Conservation (phyloP, 2,888 invertebrate species). For the Lucinisca nassula region DNA sequence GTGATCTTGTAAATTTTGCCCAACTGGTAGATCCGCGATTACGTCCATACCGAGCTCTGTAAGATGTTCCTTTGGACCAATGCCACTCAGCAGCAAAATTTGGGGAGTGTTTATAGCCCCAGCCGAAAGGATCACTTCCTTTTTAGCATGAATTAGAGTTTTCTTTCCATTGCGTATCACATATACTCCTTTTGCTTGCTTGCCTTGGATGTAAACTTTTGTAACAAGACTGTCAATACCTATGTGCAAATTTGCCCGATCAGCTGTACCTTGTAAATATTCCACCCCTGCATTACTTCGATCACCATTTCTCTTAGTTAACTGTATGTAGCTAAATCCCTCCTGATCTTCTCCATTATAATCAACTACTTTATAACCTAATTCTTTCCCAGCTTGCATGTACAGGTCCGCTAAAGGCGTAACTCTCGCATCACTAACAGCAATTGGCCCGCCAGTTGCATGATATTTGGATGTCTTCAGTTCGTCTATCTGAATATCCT, state of each 20-base stretch:
- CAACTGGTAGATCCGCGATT: not conserved
- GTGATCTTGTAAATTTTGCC: not conserved
- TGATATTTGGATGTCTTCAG: slow-evolving; percentile 77
- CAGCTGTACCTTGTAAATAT: not conserved
- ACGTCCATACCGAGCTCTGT: not conserved
- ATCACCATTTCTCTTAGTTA: not conserved
- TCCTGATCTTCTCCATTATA: slow-evolving; percentile 70
- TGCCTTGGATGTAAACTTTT: not conserved
- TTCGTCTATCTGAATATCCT: slow-evolving; percentile 86
- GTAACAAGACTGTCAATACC: not conserved
- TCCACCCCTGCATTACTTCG: not conserved
- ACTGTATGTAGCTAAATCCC: not conserved
- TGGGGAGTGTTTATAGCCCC: not conserved
- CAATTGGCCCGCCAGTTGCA: slow-evolving; percentile 78
- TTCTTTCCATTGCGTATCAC: not conserved
- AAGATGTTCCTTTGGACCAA: not conserved
- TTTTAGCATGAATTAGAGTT: not conserved
- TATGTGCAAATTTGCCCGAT: not conserved
- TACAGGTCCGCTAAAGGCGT: slow-evolving; percentile 77
- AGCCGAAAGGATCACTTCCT: not conserved
- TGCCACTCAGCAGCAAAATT: not conserved
- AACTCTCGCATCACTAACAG: slow-evolving; percentile 72
- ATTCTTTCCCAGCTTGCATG: slow-evolving; percentile 90
- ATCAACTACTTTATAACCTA: slow-evolving; percentile 89
- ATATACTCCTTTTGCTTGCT: not conserved